These are phyloP conservation scores for Amphimallon solstitiale DNA, from an alignment of 2,888 invertebrate species.

Conservation along the genomic window DNA sequence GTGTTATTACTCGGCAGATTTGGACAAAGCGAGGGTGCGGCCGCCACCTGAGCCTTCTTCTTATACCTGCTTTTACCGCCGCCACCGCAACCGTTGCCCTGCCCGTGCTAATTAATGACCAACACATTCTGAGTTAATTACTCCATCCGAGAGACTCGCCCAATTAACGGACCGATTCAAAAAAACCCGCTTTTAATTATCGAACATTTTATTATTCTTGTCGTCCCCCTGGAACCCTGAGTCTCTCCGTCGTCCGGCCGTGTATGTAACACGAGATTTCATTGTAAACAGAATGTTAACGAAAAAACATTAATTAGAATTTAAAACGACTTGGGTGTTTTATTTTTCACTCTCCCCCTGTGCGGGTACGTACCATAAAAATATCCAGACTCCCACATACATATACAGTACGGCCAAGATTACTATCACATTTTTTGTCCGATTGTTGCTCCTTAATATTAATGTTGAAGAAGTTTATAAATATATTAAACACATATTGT, in stretches of 20 bases:
- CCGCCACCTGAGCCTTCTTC: constrained; percentile 40
- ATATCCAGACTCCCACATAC: too few species aligned
- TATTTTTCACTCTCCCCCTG: not conserved
- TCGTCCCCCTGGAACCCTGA: constrained; percentile 29
- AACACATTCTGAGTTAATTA: constrained; percentile 60
- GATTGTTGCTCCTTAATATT: too few species aligned
- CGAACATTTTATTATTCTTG: constrained; percentile 58
- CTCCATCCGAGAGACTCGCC: constrained; percentile 56
- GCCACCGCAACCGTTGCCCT: constrained; percentile 33
- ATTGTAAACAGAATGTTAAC: constrained; percentile 59
- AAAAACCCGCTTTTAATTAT: constrained; percentile 59
- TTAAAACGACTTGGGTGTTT: constrained; percentile 46
- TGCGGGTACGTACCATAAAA: too few species aligned
- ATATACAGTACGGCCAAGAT: too few species aligned
- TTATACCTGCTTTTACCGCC: constrained; percentile 36
- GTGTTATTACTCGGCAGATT: constrained; percentile 51
- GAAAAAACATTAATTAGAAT: constrained; percentile 55
- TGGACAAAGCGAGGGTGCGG: constrained; percentile 48
- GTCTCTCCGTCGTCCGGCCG: constrained; percentile 10
- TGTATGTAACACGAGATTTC: constrained; percentile 54
- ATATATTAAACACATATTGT: too few species aligned
- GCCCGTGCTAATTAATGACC: constrained; percentile 58
- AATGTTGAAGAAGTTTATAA: too few species aligned
- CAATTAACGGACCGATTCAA: constrained; percentile 61
- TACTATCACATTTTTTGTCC: too few species aligned